These are phyloP conservation scores for Pungitius pungitius DNA, from an alignment of 2,113 vertebrate species.

Conservation along the genomic window DNA sequence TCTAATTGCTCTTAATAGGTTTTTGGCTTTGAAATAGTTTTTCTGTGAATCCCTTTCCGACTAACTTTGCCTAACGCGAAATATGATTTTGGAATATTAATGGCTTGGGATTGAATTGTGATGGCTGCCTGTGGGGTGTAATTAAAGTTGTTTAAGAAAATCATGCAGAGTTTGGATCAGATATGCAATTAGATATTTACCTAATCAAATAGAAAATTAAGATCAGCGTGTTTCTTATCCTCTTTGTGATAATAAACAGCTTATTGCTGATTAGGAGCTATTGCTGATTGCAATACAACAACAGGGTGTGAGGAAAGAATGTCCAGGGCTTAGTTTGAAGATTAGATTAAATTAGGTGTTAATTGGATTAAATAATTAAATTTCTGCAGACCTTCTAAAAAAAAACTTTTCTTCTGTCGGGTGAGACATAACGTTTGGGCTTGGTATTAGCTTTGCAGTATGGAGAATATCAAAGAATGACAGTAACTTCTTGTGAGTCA, in stretches of 20 bases:
- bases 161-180: slow-evolving; percentile 42
- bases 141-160: slow-evolving; percentile 57
- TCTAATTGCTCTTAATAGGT: slow-evolving; percentile 62
- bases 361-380: slow-evolving; percentile 23
- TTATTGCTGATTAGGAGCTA: not conserved
- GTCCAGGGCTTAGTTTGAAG: slow-evolving; percentile 1
- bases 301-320: slow-evolving; percentile 1
- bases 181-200: slow-evolving; percentile 27
- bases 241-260: slow-evolving; percentile 28
- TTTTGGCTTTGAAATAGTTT: slow-evolving; percentile 54
- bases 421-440: slow-evolving; percentile 1
- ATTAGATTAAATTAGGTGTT: slow-evolving; percentile 5
- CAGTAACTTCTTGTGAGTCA: slow-evolving; percentile 9
- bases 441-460: slow-evolving; percentile 20
- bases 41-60: slow-evolving; percentile 34
- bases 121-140: slow-evolving; percentile 46
- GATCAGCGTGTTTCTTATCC: not conserved
- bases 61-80: slow-evolving; percentile 6
- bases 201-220: slow-evolving; percentile 51
- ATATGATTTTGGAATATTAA: slow-evolving; percentile 54
- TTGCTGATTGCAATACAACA: slow-evolving; percentile 9
- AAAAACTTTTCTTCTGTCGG: not conserved
- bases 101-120: slow-evolving; percentile 32
- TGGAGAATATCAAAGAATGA: slow-evolving; percentile 23
- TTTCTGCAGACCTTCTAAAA: not conserved